Evolutionary conservation across 2,888 invertebrate species (phyloP).

Genomic region (Pristionchus mayeri): DNA sequence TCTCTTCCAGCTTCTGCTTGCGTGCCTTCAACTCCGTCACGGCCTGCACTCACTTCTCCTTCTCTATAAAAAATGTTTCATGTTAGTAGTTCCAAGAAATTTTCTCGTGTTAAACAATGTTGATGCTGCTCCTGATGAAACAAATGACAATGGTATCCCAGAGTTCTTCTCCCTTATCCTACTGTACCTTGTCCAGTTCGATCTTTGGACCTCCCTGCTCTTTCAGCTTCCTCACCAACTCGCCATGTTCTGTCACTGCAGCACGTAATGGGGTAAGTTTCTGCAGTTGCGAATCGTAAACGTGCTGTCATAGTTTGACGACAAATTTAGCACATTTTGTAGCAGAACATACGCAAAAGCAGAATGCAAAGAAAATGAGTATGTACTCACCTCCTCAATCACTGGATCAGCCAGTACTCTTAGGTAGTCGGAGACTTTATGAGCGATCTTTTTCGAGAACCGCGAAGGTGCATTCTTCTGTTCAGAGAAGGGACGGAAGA

Average conservation of each 20-base stretch:
- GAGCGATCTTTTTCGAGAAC: too few species aligned
- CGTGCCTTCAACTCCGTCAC: conserved; percentile 91
- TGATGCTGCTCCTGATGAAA: too few species aligned
- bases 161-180: background rate
- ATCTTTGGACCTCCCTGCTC: conserved; percentile 87
- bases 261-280: conserved; percentile 89
- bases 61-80: too few species aligned
- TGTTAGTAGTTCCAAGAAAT: too few species aligned
- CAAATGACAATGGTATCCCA: background rate
- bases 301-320: background rate
- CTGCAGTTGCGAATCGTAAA: conserved; percentile 64
- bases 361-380: background rate
- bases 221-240: conserved; percentile 90
- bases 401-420: conserved; percentile 66
- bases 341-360: too few species aligned
- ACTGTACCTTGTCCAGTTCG: conserved; percentile 85
- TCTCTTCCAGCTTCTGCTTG: conserved; percentile 93
- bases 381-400: conserved; percentile 63
- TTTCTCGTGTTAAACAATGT: too few species aligned
- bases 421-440: too few species aligned
- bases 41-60: conserved; percentile 88
- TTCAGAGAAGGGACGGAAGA: too few species aligned
- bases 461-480: too few species aligned
- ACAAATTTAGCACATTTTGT: background rate
- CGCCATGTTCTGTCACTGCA: conserved; percentile 94